Percentiles rank a stretch among this genome's conserved stretches.
Evolutionary conservation across 23 tunicate species (phyloP).

Genomic region (Trididemnum miniatum): DNA sequence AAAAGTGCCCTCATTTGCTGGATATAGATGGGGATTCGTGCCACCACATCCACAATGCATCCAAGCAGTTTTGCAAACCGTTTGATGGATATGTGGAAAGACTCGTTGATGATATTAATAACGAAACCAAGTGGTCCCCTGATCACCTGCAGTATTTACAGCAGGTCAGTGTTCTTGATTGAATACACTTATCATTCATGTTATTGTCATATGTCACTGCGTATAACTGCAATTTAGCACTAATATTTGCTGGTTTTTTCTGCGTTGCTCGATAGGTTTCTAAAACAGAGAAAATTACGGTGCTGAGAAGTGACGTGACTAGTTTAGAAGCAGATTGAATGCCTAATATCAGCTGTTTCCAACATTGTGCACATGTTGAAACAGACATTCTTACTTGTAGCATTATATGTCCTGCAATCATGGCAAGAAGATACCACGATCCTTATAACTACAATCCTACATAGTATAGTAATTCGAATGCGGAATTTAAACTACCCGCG

Average conservation of each 20-base stretch:
- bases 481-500: not conserved
- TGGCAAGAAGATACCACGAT: not conserved
- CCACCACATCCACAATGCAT: slow-evolving; percentile 12
- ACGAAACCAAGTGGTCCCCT: not conserved
- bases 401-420: not conserved
- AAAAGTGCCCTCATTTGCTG: not conserved
- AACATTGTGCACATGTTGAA: not conserved
- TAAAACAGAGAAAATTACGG: not conserved
- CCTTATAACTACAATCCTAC: not conserved
- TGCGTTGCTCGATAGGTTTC: not conserved
- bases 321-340: not conserved
- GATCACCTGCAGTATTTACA: not conserved
- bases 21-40: slow-evolving; percentile 13
- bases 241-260: not conserved
- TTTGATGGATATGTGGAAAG: not conserved
- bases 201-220: not conserved
- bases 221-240: not conserved
- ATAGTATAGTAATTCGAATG: not conserved
- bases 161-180: not conserved
- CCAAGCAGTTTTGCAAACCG: slow-evolving; percentile 10
- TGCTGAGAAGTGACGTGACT: not conserved
- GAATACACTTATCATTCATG: not conserved
- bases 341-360: not conserved
- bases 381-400: not conserved
- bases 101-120: not conserved